Percentiles rank a stretch among this genome's conserved stretches.
Evolutionary conservation across 2,888 invertebrate genomes (phyloP).

Genomic region (Mechanitis mazaeus): DNA sequence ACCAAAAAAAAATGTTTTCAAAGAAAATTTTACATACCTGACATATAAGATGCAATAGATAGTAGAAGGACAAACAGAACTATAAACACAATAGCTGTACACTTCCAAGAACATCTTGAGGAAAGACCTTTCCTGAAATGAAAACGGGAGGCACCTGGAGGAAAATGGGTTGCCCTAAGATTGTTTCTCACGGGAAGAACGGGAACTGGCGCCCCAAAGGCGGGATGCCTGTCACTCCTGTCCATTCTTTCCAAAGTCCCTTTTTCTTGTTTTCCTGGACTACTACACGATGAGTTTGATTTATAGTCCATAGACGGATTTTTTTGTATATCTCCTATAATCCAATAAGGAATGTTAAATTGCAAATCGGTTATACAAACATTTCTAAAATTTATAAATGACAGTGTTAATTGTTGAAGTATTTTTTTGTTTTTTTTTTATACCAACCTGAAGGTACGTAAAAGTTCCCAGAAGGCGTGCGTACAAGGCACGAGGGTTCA

Average conservation of each 20-base stretch:
- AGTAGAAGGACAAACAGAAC: slow-evolving; percentile 88
- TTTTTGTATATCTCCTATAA: slow-evolving; percentile 89
- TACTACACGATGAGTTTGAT: slow-evolving; percentile 91
- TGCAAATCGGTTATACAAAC: too few relatives aligned
- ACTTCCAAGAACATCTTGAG: slow-evolving; percentile 93
- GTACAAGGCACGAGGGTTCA: slow-evolving; percentile 92
- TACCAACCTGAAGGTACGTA: slow-evolving; percentile 89
- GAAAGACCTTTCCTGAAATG: slow-evolving; percentile 92
- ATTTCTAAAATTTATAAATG: too few relatives aligned
- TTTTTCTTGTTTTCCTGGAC: slow-evolving; percentile 81
- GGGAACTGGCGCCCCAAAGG: slow-evolving; percentile 82
- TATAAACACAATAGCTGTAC: slow-evolving; percentile 92
- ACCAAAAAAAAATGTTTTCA: slow-evolving; percentile 6
- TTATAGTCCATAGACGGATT: slow-evolving; percentile 93
- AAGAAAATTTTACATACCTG: slow-evolving; percentile 77
- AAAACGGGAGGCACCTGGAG: slow-evolving; percentile 83
- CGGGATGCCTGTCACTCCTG: slow-evolving; percentile 79
- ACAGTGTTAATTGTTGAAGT: too few relatives aligned
- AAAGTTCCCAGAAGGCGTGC: slow-evolving; percentile 94
- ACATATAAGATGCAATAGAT: slow-evolving; percentile 90
- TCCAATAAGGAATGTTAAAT: slow-evolving; percentile 1
- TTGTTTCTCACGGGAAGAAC: slow-evolving; percentile 86
- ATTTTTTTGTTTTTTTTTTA: too few relatives aligned
- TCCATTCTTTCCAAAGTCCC: slow-evolving; percentile 73
- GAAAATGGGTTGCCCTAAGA: slow-evolving; percentile 84